phyloP scores from a whole-genome alignment of 2,797 vertebrate genomes.

The Urosaurus nigricauda region DNA sequence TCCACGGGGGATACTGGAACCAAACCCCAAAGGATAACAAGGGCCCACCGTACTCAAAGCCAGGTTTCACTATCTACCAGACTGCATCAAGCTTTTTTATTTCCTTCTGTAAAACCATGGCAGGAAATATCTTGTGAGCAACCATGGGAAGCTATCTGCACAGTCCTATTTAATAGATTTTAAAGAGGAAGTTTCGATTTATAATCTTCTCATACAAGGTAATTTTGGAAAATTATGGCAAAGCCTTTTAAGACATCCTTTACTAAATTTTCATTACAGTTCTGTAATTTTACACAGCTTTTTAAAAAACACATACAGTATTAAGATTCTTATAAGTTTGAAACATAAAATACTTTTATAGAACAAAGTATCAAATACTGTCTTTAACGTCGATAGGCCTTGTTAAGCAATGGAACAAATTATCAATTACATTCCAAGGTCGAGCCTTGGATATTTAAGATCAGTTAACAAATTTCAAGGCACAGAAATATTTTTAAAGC shows the following conservation, averaged over 20 bases:
- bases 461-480: background rate
- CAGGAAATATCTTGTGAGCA: background rate
- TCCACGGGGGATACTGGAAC: too few relatives aligned
- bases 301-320: background rate
- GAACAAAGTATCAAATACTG: background rate
- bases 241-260: background rate
- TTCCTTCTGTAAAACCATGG: background rate
- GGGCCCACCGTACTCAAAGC: too few relatives aligned
- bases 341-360: background rate
- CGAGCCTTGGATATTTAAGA: background rate
- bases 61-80: slow-evolving; percentile 2
- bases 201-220: background rate
- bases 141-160: background rate
- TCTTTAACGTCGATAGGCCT: background rate
- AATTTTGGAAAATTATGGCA: background rate
- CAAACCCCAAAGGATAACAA: too few relatives aligned
- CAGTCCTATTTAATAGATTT: background rate
- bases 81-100: background rate
- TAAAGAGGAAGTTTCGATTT: background rate
- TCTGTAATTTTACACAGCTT: background rate
- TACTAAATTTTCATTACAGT: background rate
- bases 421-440: background rate
- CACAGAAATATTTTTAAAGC: background rate
- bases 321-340: background rate
- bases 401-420: background rate